Evolutionary conservation across 2,113 vertebrate genomes (phyloP).

Genomic region (Callipepla squamata): DNA sequence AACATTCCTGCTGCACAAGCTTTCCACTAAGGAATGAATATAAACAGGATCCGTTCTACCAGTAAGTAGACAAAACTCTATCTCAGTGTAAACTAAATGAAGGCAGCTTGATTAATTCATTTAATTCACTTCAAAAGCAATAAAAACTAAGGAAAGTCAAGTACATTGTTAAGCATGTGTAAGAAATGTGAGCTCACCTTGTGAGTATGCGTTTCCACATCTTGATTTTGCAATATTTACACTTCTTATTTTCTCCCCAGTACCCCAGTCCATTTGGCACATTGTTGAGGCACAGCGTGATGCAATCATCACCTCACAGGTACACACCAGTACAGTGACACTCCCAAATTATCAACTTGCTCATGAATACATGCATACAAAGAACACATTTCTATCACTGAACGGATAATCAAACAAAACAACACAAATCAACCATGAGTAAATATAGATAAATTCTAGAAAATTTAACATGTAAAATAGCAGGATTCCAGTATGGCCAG

Average conservation of each 20-base stretch:
- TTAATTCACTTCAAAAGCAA: background rate
- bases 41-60: background rate
- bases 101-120: background rate
- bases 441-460: background rate
- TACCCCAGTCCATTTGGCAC: background rate
- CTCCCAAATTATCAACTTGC: background rate
- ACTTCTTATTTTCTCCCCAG: background rate
- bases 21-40: background rate
- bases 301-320: background rate
- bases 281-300: background rate
- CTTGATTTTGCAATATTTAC: background rate
- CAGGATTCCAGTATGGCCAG: background rate
- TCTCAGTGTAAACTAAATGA: background rate
- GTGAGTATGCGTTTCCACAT: background rate
- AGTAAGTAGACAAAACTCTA: background rate
- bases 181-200: background rate
- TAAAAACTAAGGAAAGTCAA: background rate
- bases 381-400: background rate
- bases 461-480: background rate
- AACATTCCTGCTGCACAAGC: background rate
- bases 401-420: background rate
- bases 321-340: background rate
- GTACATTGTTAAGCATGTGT: background rate
- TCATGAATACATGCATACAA: fast-evolving
- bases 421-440: background rate